phyloP scores from a whole-genome alignment of 2,888 invertebrate genomes.

The Brachyptera risi region DNA sequence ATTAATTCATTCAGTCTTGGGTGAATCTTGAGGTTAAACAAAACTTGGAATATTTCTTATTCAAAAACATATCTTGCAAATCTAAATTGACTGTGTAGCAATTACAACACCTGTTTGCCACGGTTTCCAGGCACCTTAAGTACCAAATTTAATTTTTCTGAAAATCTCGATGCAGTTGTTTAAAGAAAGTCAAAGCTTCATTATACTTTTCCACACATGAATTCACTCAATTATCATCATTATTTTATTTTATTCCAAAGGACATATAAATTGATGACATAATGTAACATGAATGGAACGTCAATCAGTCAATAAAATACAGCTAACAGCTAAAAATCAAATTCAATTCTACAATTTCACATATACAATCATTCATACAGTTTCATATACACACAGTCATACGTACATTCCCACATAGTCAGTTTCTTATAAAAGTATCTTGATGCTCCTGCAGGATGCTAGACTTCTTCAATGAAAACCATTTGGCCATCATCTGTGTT shows the following conservation, averaged over 20 bases:
- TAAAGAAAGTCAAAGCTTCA: neutral
- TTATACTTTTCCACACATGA: neutral
- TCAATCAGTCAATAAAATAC: no score
- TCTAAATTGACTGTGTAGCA: neutral
- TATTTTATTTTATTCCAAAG: no score
- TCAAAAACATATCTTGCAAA: neutral
- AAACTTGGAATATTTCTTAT: conserved; percentile 1
- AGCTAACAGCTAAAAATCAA: no score
- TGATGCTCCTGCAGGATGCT: neutral
- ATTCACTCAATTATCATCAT: no score
- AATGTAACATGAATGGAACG: no score
- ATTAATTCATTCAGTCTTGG: no score
- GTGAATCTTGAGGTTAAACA: neutral
- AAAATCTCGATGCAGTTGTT: neutral
- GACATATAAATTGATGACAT: no score
- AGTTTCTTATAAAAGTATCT: no score
- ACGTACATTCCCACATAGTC: no score
- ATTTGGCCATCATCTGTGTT: conserved; percentile 34
- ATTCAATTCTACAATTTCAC: no score
- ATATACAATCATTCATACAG: no score
- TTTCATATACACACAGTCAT: no score
- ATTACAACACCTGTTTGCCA: conserved; percentile 8
- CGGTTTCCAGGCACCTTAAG: neutral
- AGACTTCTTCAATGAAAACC: conserved; percentile 35
- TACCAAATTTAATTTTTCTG: neutral